phyloP scores from a whole-genome alignment of 2,113 vertebrate species.

The Lepus americanus region DNA sequence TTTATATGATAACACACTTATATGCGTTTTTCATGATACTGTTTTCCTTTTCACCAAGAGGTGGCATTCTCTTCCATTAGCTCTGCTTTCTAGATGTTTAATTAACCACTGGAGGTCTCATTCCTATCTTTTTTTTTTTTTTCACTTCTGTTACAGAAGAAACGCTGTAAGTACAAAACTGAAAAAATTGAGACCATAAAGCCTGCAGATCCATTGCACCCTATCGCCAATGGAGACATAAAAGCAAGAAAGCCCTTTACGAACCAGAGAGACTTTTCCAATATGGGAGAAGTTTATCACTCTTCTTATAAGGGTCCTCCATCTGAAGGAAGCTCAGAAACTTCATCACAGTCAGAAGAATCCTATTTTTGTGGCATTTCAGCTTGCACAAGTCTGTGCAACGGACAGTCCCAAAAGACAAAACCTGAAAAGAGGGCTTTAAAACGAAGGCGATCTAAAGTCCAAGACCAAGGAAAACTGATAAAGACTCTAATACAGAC shows the following conservation, averaged over 20 bases:
- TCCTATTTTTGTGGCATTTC: constrained; percentile 93
- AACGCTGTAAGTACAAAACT: constrained; percentile 95
- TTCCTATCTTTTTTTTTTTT: constrained; percentile 63
- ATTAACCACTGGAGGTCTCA: constrained; percentile 37
- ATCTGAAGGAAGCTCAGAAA: constrained; percentile 94
- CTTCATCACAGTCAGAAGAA: constrained; percentile 96
- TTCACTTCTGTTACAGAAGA: constrained; percentile 90
- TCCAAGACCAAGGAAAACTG: constrained; percentile 91
- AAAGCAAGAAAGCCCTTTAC: constrained; percentile 91
- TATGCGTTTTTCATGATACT: background rate
- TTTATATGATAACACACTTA: background rate
- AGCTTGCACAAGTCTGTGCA: constrained; percentile 91
- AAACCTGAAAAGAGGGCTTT: constrained; percentile 95
- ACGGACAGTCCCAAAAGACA: constrained; percentile 91
- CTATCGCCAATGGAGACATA: constrained; percentile 89
- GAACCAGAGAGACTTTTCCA: constrained; percentile 90
- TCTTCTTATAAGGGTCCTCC: constrained; percentile 91
- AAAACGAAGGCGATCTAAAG: constrained; percentile 94
- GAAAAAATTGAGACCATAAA: constrained; percentile 94
- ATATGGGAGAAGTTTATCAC: constrained; percentile 90
- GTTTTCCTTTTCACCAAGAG: constrained; percentile 61
- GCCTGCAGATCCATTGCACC: constrained; percentile 85
- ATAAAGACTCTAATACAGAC: constrained; percentile 93
- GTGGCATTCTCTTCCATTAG: background rate
- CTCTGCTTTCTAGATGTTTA: constrained; percentile 18